Evolutionary conservation across 2,888 invertebrate genomes (phyloP), one percentile per base, ranked within the genome.

Genomic region (Lysandra bellargus): DNA sequence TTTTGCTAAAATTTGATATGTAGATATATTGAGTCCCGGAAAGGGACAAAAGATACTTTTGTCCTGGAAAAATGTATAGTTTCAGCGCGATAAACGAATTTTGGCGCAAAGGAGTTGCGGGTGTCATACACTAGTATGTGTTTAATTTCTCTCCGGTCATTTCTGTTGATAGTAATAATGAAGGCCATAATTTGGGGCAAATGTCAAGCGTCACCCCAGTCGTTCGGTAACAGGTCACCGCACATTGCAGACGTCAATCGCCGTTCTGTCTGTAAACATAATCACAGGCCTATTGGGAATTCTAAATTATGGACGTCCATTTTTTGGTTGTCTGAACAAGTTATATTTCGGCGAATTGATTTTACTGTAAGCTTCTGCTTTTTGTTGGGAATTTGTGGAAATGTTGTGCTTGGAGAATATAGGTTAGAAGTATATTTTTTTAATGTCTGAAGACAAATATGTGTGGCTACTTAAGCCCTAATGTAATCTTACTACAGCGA

Each of bases 151-250:
- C 17, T 33, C 6, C 1, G 69, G 33, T 69, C 4, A 14, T 37
- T 37, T 17, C 6, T 69, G 69, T 69, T 69, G 69, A 33, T 69
- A 37, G 7, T 69, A 1, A 69, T 69, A 33, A 69, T 69, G 33
- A 37, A 33, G 33, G 33, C 33, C 74, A 44, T 76, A 76, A 76
- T 76, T 76, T 76, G 1, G 33, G 76, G 57, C 17, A 76, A 76
- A 57, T 76, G 76, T 53, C 76, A 76, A 30, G 57, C 30, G 33
- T 76, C 76, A 75, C 76, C 57, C 76, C 0, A 23, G 23, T 76
- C 76, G 76, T 53, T 57, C 76, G 76, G 37, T 57, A 53, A 76
- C 76, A 76, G 76, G 76, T 76, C 76, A 76, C 76, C 76, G 76
- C 76, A 53, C 76, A 53, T 30, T 53, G 57, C 76, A 14, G 53